Percentiles rank a stretch among this genome's conserved stretches.
These are phyloP conservation scores for Paracanthobrama guichenoti DNA, from an alignment of 2,113 vertebrate species.

Conservation along the genomic window DNA sequence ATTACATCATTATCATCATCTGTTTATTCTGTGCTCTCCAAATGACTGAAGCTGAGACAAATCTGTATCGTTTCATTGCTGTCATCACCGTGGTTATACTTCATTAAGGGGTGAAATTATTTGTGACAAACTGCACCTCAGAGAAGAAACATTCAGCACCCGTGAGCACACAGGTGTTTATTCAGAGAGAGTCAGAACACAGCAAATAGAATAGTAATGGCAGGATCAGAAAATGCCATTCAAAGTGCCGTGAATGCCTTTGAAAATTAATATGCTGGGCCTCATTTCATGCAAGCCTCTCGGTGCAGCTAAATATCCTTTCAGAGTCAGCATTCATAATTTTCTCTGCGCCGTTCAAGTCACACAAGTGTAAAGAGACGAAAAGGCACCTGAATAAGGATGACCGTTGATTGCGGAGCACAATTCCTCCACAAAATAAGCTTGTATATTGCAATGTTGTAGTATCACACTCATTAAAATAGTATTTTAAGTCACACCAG, in stretches of 20 bases:
- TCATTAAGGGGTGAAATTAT: conserved; percentile 34
- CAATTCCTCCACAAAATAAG: neutral
- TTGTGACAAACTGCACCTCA: conserved; percentile 13
- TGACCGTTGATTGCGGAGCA: neutral
- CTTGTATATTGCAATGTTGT: conserved; percentile 13
- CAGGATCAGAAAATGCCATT: conserved; percentile 30
- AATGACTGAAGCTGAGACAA: conserved; percentile 29
- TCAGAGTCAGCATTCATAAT: conserved; percentile 14
- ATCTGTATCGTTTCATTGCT: conserved; percentile 13
- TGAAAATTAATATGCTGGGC: conserved; percentile 37
- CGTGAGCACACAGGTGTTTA: conserved; percentile 27
- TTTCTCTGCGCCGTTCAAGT: neutral
- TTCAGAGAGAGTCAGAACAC: conserved; percentile 13
- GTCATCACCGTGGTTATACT: conserved; percentile 15
- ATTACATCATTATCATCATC: conserved; percentile 15
- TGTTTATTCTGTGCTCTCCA: conserved; percentile 3
- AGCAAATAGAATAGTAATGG: conserved; percentile 40
- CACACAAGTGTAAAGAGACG: neutral
- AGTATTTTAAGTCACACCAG: neutral
- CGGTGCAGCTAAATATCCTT: conserved; percentile 6
- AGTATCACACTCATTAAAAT: neutral
- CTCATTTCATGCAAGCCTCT: conserved; percentile 20
- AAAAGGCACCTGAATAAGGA: conserved; percentile 1
- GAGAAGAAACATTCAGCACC: conserved; percentile 12
- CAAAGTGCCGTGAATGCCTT: conserved; percentile 7